Base-by-base conservation (phyloP, 2,797 vertebrate species). In the Sebastes paucispinis region DNA sequence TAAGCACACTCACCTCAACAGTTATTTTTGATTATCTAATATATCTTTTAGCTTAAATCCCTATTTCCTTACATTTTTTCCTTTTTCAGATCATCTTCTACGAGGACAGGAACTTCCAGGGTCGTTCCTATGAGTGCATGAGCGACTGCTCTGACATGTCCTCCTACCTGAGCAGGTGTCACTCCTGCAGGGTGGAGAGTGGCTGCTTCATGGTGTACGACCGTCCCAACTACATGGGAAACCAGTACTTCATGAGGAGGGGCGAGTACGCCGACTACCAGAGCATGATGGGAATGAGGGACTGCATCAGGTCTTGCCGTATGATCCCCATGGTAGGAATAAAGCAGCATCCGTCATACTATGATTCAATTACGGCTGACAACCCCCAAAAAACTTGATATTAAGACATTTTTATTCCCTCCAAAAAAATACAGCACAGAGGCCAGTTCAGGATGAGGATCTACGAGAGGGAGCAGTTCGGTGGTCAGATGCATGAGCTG, bases 51-150 rank as follows among this genome's bases (percentile, higher is more conserved):
- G 4, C n/a, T 50, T 47, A 36, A 65, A 36, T 43, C 18, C 4
- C 0, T 43, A 1, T 20, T 20, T 25, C 3, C 18, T 25, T 9
- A 12, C 6, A 47, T 47, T 27, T 64, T 8, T 20, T 36, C 36
- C 5, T 36, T 68, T 87, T 71, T 60, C 89, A 97, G 94, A 94
- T 95, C 60, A 92, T 81, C 79, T 96, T 95, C 78, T 96, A 93
- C 69, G 95, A 96, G 87, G 95, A 96, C 22, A 94, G 69, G 54
- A 91, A 94, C 86, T 96, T 96, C 89, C 89, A 91, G 92, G 93
- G 94, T 8, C 92, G 92, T 36, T 94, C 87, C 66, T 95, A 93
- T 63, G 94, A 95, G 71, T 91, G 84, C 78, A 93, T 54, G 34
- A 90, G 85, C 20, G 94, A 96, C 80, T 91, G 92, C 66, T 73